Evolutionary conservation across 2,888 invertebrate genomes (phyloP).

Genomic region (Drosophila algonquin): DNA sequence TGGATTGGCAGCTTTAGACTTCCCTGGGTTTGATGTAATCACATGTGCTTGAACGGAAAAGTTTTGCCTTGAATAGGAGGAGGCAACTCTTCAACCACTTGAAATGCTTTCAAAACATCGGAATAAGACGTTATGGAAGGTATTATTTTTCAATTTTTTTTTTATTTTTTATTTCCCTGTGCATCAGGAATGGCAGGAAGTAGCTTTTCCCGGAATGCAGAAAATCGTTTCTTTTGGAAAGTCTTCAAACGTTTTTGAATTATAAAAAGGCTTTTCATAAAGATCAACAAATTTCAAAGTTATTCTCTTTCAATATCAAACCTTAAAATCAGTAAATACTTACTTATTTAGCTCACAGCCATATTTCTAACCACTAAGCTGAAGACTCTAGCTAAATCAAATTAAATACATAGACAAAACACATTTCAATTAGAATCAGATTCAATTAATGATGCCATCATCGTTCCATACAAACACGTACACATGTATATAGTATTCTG

Average conservation of each 20-base stretch:
- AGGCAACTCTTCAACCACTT: not conserved
- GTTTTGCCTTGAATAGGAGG: not conserved
- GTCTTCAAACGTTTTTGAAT: too few species aligned
- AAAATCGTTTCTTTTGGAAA: too few species aligned
- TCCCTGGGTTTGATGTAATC: not conserved
- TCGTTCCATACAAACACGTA: not conserved
- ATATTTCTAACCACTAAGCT: not conserved
- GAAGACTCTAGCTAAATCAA: not conserved
- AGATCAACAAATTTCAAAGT: too few species aligned
- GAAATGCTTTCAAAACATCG: not conserved
- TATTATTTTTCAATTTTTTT: too few species aligned
- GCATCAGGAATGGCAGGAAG: too few species aligned
- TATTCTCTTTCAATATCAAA: too few species aligned
- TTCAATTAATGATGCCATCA: slow-evolving; percentile 75
- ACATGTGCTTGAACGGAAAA: not conserved
- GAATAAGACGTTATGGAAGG: too few species aligned
- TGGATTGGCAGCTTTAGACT: not conserved
- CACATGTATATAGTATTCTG: slow-evolving; percentile 1
- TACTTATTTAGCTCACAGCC: too few species aligned
- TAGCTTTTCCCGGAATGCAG: too few species aligned
- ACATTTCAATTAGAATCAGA: slow-evolving; percentile 78
- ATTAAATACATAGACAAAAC: slow-evolving; percentile 44
- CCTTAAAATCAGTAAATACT: too few species aligned
- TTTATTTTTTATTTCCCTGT: too few species aligned
- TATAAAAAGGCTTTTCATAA: too few species aligned